phyloP scores from a whole-genome alignment of 2,797 vertebrate species.

The Rhincodon typus region DNA sequence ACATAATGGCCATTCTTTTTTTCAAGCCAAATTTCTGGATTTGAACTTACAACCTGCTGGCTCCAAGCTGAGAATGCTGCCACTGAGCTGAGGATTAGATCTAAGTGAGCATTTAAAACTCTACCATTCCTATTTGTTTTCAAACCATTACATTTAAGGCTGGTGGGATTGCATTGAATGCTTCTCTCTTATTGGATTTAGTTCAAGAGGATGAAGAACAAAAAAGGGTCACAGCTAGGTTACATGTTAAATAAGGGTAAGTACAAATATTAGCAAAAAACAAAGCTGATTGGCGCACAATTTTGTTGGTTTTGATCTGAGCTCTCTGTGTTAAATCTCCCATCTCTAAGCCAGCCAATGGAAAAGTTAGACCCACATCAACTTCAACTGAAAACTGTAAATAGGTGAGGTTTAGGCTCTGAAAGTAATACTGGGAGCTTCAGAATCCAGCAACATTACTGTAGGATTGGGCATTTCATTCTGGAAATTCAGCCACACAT shows the following conservation, averaged over 20 bases:
- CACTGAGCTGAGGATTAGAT: background rate
- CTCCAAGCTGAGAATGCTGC: background rate
- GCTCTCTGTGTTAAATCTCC: background rate
- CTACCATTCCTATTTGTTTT: background rate
- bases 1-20: background rate
- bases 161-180: background rate
- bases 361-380: background rate
- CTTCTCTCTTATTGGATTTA: background rate
- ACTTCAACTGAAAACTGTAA: background rate
- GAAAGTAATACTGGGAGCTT: background rate
- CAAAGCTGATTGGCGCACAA: background rate
- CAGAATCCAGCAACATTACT: background rate
- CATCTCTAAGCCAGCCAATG: background rate
- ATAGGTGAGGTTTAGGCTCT: background rate
- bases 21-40: background rate
- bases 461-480: background rate
- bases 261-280: background rate
- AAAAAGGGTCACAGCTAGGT: background rate
- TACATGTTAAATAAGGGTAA: background rate
- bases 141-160: background rate
- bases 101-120: background rate
- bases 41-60: background rate
- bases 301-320: background rate
- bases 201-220: background rate
- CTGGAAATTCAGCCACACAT: background rate